Percentiles rank a stretch among this genome's conserved stretches.
Evolutionary conservation across 2,797 vertebrate genomes (phyloP).

Genomic region (Cephalopachus bancanus): DNA sequence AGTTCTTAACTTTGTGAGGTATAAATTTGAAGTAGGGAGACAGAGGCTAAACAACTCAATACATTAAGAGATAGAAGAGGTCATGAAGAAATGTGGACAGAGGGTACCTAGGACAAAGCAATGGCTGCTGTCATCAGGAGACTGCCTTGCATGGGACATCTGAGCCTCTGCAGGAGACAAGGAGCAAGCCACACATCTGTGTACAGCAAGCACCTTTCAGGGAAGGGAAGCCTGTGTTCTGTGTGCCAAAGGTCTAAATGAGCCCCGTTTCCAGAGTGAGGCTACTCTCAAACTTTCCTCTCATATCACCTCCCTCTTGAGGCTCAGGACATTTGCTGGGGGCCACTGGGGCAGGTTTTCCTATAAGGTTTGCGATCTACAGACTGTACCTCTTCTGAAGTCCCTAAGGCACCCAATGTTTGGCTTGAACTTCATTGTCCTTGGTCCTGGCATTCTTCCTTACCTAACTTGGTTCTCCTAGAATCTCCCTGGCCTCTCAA

Average conservation of each 20-base stretch:
- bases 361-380: background rate
- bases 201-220: background rate
- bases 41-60: background rate
- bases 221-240: rapidly evolving
- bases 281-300: background rate
- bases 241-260: background rate
- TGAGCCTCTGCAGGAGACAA: background rate
- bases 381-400: background rate
- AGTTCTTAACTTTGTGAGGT: background rate
- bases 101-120: background rate
- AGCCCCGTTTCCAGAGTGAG: background rate
- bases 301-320: rapidly evolving
- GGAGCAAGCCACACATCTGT: rapidly evolving
- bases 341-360: background rate
- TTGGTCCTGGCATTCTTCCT: background rate
- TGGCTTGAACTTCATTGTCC: background rate
- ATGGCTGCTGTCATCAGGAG: background rate
- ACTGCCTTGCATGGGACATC: background rate
- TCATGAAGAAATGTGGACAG: rapidly evolving
- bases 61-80: background rate
- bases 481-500: background rate
- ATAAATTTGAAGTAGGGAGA: background rate
- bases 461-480: background rate
- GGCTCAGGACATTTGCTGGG: background rate
- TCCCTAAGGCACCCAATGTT: background rate